Evolutionary conservation across 2,113 vertebrate species (phyloP).

Genomic region (Melanocharis versteri): DNA sequence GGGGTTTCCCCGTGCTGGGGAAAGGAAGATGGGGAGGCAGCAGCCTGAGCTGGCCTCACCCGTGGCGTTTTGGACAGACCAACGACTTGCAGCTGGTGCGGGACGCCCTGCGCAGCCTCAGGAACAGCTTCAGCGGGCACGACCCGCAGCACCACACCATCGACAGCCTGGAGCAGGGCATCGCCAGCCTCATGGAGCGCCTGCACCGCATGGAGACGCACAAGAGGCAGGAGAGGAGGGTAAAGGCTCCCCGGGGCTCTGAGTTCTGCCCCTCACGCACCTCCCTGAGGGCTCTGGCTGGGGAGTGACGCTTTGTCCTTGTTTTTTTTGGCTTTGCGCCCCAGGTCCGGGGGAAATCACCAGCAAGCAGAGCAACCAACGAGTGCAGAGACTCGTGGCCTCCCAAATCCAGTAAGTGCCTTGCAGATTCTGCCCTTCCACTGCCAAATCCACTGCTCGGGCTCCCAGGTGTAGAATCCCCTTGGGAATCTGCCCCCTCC

Average conservation of each 20-base stretch:
- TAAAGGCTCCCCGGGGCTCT: background rate
- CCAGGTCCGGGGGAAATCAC: slow-evolving; percentile 84
- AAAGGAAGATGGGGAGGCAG: background rate
- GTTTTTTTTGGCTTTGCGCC: background rate
- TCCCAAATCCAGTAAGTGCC: slow-evolving; percentile 83
- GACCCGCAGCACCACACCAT: slow-evolving; percentile 97
- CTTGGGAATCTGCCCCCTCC: background rate
- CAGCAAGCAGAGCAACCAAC: slow-evolving; percentile 73
- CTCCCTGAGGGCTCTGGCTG: background rate
- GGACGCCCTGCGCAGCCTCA: slow-evolving; percentile 89
- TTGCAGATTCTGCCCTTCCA: background rate
- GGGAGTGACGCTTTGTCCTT: background rate
- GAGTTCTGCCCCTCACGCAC: background rate
- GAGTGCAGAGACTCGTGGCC: slow-evolving; percentile 84
- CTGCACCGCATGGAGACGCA: slow-evolving; percentile 81
- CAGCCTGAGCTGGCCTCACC: background rate
- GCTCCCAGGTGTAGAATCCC: background rate
- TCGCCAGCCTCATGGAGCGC: slow-evolving; percentile 90
- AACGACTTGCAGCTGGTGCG: slow-evolving; percentile 91
- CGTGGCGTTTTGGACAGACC: slow-evolving; percentile 66
- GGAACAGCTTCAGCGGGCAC: slow-evolving; percentile 90
- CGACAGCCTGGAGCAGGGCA: slow-evolving; percentile 96
- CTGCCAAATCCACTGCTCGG: background rate
- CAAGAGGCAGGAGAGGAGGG: slow-evolving; percentile 79
- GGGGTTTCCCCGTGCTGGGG: background rate